phyloP scores from a whole-genome alignment of 2,113 vertebrate species.

The Oreotrochilus melanogaster region DNA sequence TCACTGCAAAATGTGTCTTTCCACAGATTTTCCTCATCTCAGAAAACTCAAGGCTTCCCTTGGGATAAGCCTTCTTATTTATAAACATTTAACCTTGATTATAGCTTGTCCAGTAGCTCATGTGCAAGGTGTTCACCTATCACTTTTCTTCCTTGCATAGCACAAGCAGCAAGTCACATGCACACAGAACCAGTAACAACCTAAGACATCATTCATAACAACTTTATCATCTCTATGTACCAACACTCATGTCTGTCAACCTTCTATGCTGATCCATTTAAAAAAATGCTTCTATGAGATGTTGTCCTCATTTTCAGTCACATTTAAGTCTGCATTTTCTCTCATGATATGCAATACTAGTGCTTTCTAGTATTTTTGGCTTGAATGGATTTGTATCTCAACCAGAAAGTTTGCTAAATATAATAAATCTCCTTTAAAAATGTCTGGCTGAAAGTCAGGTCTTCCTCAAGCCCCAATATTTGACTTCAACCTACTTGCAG shows the following conservation, averaged over 20 bases:
- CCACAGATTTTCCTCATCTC: not conserved
- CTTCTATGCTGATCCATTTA: not conserved
- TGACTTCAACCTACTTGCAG: not conserved
- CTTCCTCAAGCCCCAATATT: not conserved
- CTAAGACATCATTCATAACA: not conserved
- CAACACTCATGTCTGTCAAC: not conserved
- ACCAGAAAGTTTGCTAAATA: not conserved
- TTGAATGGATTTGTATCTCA: not conserved
- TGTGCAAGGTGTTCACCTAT: not conserved
- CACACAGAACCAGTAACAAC: not conserved
- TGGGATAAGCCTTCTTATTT: not conserved
- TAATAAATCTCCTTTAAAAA: not conserved
- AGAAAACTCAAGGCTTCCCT: not conserved
- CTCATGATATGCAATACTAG: rapidly evolving
- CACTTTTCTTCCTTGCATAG: not conserved
- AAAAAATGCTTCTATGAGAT: not conserved
- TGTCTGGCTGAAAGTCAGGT: not conserved
- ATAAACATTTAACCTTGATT: not conserved
- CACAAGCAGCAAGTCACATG: rapidly evolving
- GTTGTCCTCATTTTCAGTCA: not conserved
- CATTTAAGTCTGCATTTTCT: not conserved
- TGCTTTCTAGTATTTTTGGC: not conserved
- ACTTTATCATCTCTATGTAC: not conserved
- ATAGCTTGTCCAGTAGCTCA: not conserved
- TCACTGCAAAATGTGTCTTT: not conserved